phyloP scores from a whole-genome alignment of 2,888 invertebrate genomes.

The Hedya salicella region DNA sequence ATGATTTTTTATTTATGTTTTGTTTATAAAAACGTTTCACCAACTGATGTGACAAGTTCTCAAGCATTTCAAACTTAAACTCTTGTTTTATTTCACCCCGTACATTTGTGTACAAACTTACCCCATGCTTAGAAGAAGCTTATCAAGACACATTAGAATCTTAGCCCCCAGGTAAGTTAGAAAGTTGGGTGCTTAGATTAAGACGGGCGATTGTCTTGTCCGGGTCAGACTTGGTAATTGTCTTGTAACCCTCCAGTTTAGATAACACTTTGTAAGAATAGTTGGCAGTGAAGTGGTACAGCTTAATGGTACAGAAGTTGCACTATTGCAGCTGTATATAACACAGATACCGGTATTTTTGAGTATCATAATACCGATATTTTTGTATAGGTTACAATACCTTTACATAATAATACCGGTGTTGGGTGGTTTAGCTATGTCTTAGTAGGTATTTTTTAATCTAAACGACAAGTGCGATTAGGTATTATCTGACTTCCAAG shows the following conservation, averaged over 20 bases:
- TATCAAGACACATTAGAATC: conserved; percentile 12
- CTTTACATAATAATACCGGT: no score
- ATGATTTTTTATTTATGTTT: no score
- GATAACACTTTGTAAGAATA: conserved; percentile 21
- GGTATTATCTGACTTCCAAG: no score
- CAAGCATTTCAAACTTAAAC: no score
- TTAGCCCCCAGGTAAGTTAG: conserved; percentile 12
- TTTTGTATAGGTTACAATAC: no score
- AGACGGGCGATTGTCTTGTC: conserved; percentile 28
- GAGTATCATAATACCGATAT: no score
- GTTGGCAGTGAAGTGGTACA: neutral
- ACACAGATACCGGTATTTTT: neutral
- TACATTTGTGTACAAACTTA: conserved; percentile 4
- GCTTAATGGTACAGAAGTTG: neutral
- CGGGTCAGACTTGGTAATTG: conserved; percentile 23
- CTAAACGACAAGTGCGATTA: no score
- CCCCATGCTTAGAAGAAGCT: conserved; percentile 17
- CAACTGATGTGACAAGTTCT: no score
- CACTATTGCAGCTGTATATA: neutral
- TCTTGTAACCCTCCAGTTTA: conserved; percentile 12
- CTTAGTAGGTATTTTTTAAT: no score
- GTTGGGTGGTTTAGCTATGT: no score
- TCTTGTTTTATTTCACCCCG: neutral
- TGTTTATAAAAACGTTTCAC: no score
- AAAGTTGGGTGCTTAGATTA: conserved; percentile 31